These are phyloP conservation scores for Dioctria linearis DNA, from an alignment of 2,888 invertebrate genomes.

Conservation along the genomic window DNA sequence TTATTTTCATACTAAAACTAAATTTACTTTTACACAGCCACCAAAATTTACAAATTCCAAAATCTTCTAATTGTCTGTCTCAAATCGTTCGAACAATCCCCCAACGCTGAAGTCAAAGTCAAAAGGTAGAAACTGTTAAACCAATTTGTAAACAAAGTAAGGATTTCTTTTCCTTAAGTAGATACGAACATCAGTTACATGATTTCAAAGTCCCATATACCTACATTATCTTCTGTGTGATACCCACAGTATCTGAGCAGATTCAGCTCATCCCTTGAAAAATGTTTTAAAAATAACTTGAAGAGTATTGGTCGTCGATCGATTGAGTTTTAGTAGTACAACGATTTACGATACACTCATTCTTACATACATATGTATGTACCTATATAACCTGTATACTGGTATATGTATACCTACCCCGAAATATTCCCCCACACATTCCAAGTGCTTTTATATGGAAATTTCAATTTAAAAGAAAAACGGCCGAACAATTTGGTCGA, in stretches of 20 bases:
- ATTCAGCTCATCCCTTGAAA: conserved; percentile 1
- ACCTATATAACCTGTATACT: too few relatives aligned
- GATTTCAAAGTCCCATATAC: neutral
- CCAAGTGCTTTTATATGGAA: conserved; percentile 45
- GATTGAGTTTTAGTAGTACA: conserved; percentile 40
- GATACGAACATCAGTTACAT: neutral
- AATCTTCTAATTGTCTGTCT: neutral
- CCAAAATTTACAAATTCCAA: neutral
- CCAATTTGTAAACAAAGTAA: neutral
- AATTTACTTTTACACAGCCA: neutral
- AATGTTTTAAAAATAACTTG: conserved; percentile 42
- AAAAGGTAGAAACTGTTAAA: neutral
- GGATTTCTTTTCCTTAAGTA: neutral
- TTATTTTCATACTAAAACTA: too few relatives aligned
- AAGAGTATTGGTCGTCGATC: conserved; percentile 35
- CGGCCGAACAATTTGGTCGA: conserved; percentile 36
- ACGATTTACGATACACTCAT: neutral
- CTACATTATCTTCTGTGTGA: conserved; percentile 3
- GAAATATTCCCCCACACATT: conserved; percentile 29
- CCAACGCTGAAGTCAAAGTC: neutral
- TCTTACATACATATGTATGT: too few relatives aligned
- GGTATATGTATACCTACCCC: neutral
- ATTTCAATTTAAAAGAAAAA: conserved; percentile 50
- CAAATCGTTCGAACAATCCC: neutral
- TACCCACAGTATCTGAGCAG: neutral